Base-by-base conservation (phyloP, 1,140 invertebrate species). In the Heliconius hermathena region DNA sequence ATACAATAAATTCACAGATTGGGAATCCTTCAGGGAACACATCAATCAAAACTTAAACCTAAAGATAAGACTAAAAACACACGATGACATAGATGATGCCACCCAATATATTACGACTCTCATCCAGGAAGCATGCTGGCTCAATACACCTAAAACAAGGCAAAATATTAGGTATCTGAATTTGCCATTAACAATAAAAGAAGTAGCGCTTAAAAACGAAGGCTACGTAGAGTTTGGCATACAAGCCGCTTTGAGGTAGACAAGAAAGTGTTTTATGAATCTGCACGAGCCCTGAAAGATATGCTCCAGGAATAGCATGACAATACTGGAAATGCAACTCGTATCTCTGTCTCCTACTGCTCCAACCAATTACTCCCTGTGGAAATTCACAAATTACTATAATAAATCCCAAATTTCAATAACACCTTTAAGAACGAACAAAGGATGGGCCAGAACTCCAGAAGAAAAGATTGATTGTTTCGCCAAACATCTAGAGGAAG, bases 291-390 rank as follows among this genome's bases (percentile, higher is more conserved):
- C 60, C 20, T 66, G 5, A 26, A 29, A 9, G 60, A 66, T 26
- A 66, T 22, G 13, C 18, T 26, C 13, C 13, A 29, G 8, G 9
- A 29, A 20, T 66, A 22, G 60, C 60, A 26, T 11, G 20, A 22
- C n/a, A 13, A 66, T 11, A 29, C 60, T 66, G 4, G n/a, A 66
- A 13, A 26, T 6, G 6, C 60, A 22, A 13, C 26, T 66, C 3
- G n/a, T 26, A 66, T 66, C 60, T n/a, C 60, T 66, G 38, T 46
- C 72, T n/a, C 16, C 71, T 72, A 72, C 71, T 36, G 36, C 9
- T 38, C 4, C 71, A 22, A 72, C n/a, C 9, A 29, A 66, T 3
- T 66, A 66, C 13, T 66, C 1, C 3, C 16, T 38, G 9, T 72
- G 36, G 71, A 72, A 72, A 72, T 72, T 72, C 71, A 72, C 71